Percentiles rank a stretch among this genome's conserved stretches.
Conservation (phyloP, 2,113 vertebrate species). For the Spermophilus dauricus region DNA sequence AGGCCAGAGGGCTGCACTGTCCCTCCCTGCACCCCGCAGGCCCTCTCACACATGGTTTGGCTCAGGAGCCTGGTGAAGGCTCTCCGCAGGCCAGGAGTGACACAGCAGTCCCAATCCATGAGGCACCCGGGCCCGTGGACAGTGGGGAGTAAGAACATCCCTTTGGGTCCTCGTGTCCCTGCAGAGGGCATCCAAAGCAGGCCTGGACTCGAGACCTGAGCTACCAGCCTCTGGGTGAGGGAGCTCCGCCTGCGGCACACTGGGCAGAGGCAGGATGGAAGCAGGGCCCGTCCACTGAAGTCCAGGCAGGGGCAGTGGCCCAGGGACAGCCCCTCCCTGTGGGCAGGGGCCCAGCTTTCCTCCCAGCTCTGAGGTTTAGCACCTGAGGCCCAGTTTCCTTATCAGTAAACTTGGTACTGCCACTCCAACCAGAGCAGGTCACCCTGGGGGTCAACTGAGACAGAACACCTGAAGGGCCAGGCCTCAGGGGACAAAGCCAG, state of each 20-base stretch:
- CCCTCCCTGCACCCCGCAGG: background rate
- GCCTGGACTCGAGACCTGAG: background rate
- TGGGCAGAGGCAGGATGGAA: background rate
- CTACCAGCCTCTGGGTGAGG: too few species aligned
- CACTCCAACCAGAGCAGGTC: background rate
- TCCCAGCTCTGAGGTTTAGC: background rate
- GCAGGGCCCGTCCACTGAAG: background rate
- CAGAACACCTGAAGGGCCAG: background rate
- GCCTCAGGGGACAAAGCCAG: background rate
- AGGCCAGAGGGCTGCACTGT: background rate
- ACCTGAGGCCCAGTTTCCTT: background rate
- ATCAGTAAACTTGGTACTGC: background rate
- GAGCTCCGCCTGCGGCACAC: too few species aligned
- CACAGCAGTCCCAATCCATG: background rate
- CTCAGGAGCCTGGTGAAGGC: too few species aligned
- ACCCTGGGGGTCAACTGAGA: background rate
- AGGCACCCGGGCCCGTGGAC: background rate
- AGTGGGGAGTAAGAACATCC: too few species aligned
- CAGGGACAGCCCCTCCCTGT: background rate
- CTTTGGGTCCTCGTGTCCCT: background rate
- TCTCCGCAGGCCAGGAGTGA: background rate
- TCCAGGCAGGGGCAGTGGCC: background rate
- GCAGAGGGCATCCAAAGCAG: background rate
- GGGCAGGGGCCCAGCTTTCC: fast-evolving
- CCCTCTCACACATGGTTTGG: background rate